A percentile compares a stretch with the other conserved stretches of the same genome.
Conservation (phyloP, 2,797 vertebrate species). For the Zonotrichia albicollis region DNA sequence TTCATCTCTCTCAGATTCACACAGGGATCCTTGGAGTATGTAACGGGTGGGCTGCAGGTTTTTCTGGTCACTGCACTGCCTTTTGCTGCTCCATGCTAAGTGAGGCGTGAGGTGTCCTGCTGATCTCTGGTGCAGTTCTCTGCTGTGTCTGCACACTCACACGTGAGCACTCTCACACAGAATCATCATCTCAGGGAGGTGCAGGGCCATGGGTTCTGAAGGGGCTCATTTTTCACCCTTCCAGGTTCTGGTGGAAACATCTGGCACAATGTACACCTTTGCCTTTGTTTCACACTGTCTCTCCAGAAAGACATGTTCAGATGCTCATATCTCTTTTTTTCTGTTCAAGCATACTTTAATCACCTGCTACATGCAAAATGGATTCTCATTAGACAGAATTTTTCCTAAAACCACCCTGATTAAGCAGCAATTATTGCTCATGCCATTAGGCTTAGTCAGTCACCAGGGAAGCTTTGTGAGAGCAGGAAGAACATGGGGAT, state of each 20-base stretch:
- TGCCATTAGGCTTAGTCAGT: conserved; percentile 44
- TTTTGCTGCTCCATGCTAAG: neutral
- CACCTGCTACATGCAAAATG: conserved; percentile 33
- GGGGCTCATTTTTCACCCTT: neutral
- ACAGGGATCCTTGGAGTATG: neutral
- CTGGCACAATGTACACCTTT: neutral
- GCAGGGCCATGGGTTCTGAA: neutral
- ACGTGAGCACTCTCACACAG: neutral
- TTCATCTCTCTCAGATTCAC: neutral
- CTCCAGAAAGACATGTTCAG: neutral
- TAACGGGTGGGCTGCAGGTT: neutral
- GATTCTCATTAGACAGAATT: conserved; percentile 57
- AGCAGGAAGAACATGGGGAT: neutral
- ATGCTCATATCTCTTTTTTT: conserved; percentile 6
- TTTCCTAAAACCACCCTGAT: conserved; percentile 43
- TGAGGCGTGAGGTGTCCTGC: neutral
- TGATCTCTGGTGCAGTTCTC: neutral
- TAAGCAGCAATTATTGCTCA: conserved; percentile 58
- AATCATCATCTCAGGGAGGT: neutral
- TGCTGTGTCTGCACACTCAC: neutral
- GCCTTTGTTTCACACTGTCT: neutral
- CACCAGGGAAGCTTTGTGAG: conserved; percentile 9
- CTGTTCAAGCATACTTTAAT: conserved; percentile 23
- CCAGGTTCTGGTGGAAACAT: neutral
- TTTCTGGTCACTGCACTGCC: neutral